phyloP scores from a whole-genome alignment of 2,113 vertebrate genomes.

The human region DNA sequence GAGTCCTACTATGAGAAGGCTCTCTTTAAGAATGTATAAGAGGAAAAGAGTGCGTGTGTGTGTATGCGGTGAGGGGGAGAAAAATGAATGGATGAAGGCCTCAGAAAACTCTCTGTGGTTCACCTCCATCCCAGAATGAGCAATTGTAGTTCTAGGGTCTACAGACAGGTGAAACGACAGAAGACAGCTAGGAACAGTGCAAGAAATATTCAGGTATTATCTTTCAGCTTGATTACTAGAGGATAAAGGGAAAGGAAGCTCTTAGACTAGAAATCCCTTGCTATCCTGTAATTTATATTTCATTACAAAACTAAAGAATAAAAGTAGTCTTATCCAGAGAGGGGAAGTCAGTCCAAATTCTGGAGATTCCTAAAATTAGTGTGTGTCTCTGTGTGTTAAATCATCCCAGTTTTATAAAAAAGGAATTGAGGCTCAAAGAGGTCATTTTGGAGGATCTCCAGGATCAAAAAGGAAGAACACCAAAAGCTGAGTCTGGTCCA shows the following conservation, averaged over 20 bases:
- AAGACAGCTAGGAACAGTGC: not conserved
- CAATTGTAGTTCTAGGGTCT: not conserved
- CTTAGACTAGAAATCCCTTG: not conserved
- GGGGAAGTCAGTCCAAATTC: not conserved
- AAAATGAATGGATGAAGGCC: not conserved
- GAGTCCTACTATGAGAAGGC: not conserved
- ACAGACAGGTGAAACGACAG: not conserved
- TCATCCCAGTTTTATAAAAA: not conserved
- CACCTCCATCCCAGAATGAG: not conserved
- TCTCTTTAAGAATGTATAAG: not conserved
- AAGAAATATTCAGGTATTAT: not conserved
- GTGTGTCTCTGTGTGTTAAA: no score
- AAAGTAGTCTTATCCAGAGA: not conserved
- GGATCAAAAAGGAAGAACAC: not conserved
- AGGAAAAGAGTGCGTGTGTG: not conserved
- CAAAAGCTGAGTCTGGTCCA: not conserved
- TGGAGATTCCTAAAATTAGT: not conserved
- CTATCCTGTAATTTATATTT: not conserved
- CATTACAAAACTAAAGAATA: slow-evolving; percentile 3
- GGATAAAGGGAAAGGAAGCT: not conserved
- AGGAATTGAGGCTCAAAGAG: not conserved
- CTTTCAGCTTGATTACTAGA: not conserved
- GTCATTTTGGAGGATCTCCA: not conserved
- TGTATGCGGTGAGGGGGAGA: rapidly evolving
- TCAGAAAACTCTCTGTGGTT: not conserved